Percentiles rank a stretch among this genome's conserved stretches.
phyloP scores from a whole-genome alignment of 1,140 invertebrate genomes.

The Copidosoma floridanum region DNA sequence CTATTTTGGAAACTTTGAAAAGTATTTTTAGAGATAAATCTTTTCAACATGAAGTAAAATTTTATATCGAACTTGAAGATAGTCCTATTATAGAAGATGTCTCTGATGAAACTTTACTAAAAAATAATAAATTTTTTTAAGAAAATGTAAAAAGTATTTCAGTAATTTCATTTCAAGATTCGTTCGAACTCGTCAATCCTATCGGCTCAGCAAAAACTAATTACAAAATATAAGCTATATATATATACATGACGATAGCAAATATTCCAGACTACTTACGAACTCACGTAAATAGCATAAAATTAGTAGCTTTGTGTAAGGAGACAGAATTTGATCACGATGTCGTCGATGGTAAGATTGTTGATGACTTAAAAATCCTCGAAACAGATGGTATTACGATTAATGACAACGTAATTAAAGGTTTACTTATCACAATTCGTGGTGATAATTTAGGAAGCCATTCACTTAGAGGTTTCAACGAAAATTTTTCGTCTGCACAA shows the following conservation, averaged over 20 bases:
- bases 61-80: background rate
- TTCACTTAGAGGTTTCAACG: background rate
- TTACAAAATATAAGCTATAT: no score
- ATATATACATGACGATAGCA: background rate
- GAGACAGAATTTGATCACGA: background rate
- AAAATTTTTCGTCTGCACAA: no score
- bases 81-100: background rate
- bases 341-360: background rate
- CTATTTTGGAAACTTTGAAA: background rate
- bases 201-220: no score
- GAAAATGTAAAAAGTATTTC: no score
- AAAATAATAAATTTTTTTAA: no score
- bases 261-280: background rate
- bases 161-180: no score
- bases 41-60: background rate
- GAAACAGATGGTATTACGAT: background rate
- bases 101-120: background rate
- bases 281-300: background rate
- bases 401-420: background rate
- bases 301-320: background rate
- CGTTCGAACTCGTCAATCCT: no score
- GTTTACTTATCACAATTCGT: background rate
- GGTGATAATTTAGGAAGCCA: background rate
- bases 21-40: background rate
- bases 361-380: background rate